phyloP scores from a whole-genome alignment of 2,797 vertebrate genomes.

The Argentina silus region DNA sequence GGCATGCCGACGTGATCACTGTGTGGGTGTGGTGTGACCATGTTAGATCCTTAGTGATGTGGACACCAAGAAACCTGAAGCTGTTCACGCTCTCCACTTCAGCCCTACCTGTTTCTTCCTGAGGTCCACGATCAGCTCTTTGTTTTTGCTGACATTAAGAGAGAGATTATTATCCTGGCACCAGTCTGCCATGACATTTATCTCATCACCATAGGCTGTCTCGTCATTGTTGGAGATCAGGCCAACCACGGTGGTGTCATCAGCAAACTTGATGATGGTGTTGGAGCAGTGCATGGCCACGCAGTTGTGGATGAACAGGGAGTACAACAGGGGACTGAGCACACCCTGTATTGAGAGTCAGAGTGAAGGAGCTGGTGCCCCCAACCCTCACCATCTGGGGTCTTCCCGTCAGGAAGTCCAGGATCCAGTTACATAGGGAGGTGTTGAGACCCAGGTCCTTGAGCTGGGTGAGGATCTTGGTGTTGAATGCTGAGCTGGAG shows the following conservation, averaged over 20 bases:
- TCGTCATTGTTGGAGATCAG: constrained; percentile 5
- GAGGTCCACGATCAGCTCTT: no score
- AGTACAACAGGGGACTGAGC: not conserved
- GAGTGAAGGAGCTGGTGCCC: constrained; percentile 3
- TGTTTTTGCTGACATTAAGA: no score
- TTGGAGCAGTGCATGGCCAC: no score
- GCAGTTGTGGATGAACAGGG: no score
- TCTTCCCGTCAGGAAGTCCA: constrained; percentile 13
- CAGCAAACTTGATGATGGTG: not conserved
- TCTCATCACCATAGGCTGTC: not conserved
- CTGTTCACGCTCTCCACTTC: no score
- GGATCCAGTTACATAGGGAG: not conserved
- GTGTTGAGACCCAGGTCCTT: not conserved
- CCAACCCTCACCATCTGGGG: constrained; percentile 4
- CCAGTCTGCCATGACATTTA: no score
- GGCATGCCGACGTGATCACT: no score
- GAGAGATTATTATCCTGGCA: no score
- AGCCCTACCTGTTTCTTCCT: no score
- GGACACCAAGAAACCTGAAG: no score
- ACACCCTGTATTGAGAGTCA: constrained; percentile 4
- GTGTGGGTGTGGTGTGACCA: no score
- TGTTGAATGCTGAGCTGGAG: constrained; percentile 3
- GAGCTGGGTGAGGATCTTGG: not conserved
- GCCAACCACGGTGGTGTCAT: not conserved
- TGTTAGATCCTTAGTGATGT: no score